Conservation (phyloP, 2,113 vertebrate species). For the Pholis gunnellus region DNA sequence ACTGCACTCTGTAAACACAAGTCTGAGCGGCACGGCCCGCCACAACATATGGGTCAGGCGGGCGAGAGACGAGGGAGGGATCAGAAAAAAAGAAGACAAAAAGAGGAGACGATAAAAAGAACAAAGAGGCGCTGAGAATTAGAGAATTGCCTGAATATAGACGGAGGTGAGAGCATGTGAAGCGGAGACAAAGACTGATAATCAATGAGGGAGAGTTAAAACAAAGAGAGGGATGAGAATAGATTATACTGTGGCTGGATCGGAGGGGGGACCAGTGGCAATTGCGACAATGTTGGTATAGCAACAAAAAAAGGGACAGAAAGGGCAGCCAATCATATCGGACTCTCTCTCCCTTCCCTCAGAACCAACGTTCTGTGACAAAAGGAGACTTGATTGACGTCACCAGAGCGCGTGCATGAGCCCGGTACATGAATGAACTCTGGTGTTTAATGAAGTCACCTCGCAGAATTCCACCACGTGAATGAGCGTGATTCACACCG, state of each 20-base stretch:
- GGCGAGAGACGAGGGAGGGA: conserved; percentile 25
- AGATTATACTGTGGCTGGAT: conserved; percentile 43
- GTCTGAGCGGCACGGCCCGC: conserved; percentile 35
- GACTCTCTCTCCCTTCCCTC: conserved; percentile 28
- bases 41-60: conserved; percentile 78
- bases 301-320: conserved; percentile 63
- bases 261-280: conserved; percentile 8
- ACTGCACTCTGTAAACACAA: conserved; percentile 62
- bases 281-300: conserved; percentile 56
- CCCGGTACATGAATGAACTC: conserved; percentile 43
- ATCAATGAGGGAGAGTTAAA: conserved; percentile 55
- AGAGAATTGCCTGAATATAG: conserved; percentile 55
- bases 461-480: background rate
- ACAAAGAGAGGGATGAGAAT: conserved; percentile 65
- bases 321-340: conserved; percentile 60
- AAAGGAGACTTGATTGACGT: conserved; percentile 48
- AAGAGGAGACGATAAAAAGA: conserved; percentile 14
- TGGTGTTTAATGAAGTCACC: conserved; percentile 28
- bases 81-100: background rate
- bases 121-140: conserved; percentile 27
- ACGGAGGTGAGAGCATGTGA: conserved; percentile 35
- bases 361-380: conserved; percentile 34
- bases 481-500: conserved; percentile 21
- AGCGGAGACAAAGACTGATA: conserved; percentile 60
- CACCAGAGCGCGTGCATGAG: conserved; percentile 12